Evolutionary conservation across 2,113 vertebrate genomes (phyloP).

Genomic region (Semicossyphus pulcher): DNA sequence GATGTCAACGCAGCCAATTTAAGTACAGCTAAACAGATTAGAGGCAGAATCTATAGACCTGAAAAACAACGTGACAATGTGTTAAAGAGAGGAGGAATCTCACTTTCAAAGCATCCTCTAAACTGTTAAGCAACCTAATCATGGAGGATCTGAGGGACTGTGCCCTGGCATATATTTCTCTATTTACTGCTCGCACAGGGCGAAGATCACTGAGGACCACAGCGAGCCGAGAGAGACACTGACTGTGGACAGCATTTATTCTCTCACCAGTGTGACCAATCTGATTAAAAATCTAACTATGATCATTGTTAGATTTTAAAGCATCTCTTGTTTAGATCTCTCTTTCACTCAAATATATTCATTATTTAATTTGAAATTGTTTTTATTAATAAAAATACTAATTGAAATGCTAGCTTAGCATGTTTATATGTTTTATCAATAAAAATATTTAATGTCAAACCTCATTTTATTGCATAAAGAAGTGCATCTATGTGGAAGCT

Average conservation of each 20-base stretch:
- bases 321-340: neutral
- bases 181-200: slow-evolving; percentile 79
- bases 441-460: no score
- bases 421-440: no score
- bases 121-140: slow-evolving; percentile 89
- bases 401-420: no score
- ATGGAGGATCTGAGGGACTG: slow-evolving; percentile 84
- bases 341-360: neutral
- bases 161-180: slow-evolving; percentile 82
- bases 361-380: no score
- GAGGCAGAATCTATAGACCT: slow-evolving; percentile 85
- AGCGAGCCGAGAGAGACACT: slow-evolving; percentile 11
- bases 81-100: slow-evolving; percentile 85
- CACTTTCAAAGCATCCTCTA: slow-evolving; percentile 88
- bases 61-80: slow-evolving; percentile 89
- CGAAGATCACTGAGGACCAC: slow-evolving; percentile 53
- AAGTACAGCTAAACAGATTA: slow-evolving; percentile 99
- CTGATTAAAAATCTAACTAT: neutral
- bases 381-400: no score
- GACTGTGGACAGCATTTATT: slow-evolving; percentile 50
- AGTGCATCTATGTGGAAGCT: no score
- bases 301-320: neutral
- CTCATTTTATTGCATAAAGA: no score
- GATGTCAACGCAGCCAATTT: slow-evolving; percentile 93
- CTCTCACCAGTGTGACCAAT: slow-evolving; percentile 8